Evolutionary conservation across 2,888 invertebrate genomes (phyloP), one percentile per base, ranked within the genome.

Genomic region (Onchidella celtica): DNA sequence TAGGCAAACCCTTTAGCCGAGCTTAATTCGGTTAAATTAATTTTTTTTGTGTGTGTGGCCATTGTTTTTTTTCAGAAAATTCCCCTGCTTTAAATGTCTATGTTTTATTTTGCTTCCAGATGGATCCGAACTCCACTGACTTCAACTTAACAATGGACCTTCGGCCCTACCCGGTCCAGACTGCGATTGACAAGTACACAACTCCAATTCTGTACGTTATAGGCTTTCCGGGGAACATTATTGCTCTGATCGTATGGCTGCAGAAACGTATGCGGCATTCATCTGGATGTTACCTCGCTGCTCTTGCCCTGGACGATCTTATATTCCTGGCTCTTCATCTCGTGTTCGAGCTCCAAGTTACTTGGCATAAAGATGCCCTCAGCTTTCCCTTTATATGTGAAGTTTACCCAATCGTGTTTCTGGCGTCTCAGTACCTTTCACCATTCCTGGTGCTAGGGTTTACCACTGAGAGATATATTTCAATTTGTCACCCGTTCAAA

Each of bases 231-330:
- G 92, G 92, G 72, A 93, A 93, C 84, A 87, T 92, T 70, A 80
- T 93, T n/a, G 90, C 92, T 4, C 89, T 93, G 77, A 79, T 91
- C 57, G 89, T 93, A 65, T 93, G 93, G 93, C 89, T 93, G 38
- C 89, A 90, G 68, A 90, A 88, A 74, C 87, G 90, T 73, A 93
- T 93, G 93, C 88, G 92, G 17, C 92, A 92, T 76, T 92, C 92
- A 1, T 93, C 93, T 17, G 93, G 93, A 36, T 90, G 89, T 74
- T 93, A 93, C 85, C 87, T 93, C 38, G 92, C 92, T 29, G 92
- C 93, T 9, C 87, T 93, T 27, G 93, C 92, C 0, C 75, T 92
- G 57, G 87, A 89, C 59, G 93, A 93, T 86, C 88, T 92, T 36
- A 85, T 91, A 9, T 93, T 93, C 82, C 87, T 93, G 38, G 65